Percentiles rank a stretch among this genome's conserved stretches.
Conservation (phyloP, 2,797 vertebrate genomes). For the Hydrophis major region DNA sequence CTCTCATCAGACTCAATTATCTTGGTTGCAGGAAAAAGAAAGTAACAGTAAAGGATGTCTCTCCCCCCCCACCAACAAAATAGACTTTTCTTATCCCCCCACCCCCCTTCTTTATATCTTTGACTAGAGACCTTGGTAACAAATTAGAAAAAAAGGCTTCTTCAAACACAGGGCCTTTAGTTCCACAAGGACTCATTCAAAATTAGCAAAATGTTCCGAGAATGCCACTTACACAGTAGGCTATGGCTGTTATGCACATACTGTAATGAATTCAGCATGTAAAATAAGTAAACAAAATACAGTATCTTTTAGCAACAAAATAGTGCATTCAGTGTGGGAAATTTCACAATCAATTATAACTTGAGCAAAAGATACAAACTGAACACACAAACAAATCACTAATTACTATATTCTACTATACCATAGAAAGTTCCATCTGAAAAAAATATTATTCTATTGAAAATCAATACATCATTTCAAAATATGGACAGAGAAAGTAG, state of each 20-base stretch:
- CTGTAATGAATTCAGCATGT: background rate
- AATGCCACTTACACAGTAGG: background rate
- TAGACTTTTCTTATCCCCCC: background rate
- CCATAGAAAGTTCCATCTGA: background rate
- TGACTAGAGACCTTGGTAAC: background rate
- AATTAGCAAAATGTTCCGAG: background rate
- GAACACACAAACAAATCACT: background rate
- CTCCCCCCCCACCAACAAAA: background rate
- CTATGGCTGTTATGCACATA: background rate
- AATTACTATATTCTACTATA: background rate
- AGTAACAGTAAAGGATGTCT: background rate
- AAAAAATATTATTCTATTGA: background rate
- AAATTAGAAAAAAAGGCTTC: background rate
- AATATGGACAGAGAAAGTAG: background rate
- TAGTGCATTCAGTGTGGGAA: background rate
- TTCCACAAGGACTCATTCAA: background rate
- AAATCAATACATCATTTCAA: background rate
- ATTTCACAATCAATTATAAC: background rate
- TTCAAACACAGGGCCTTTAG: background rate
- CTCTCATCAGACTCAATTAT: background rate
- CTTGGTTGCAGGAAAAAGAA: background rate
- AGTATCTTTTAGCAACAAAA: background rate
- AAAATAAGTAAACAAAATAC: background rate
- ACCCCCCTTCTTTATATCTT: background rate
- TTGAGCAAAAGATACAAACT: background rate